These are phyloP conservation scores for Drosophila mimica DNA, from an alignment of 2,888 invertebrate genomes.

Conservation along the genomic window DNA sequence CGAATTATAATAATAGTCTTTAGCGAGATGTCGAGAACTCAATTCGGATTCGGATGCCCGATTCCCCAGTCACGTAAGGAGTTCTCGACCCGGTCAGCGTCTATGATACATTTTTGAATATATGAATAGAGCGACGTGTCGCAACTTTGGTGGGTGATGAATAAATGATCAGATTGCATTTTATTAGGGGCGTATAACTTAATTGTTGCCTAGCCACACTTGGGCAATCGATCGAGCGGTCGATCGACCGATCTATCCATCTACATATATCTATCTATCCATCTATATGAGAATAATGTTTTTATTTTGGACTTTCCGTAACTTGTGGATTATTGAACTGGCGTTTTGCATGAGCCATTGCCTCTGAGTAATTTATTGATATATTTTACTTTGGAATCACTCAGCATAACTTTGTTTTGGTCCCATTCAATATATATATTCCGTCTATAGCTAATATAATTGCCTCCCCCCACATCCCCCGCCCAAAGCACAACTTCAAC, in stretches of 20 bases:
- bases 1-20: conserved; percentile 28
- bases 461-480: background rate
- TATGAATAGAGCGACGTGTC: conserved; percentile 81
- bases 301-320: conserved; percentile 47
- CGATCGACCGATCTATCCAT: conserved; percentile 4
- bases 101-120: conserved; percentile 84
- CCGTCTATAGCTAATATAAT: conserved; percentile 65
- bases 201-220: conserved; percentile 41
- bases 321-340: conserved; percentile 60
- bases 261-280: conserved; percentile 12
- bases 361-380: conserved; percentile 82
- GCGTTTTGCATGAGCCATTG: conserved; percentile 64
- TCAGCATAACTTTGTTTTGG: conserved; percentile 76
- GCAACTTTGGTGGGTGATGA: conserved; percentile 73
- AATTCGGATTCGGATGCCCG: background rate
- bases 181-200: conserved; percentile 80
- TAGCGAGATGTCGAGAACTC: conserved; percentile 14
- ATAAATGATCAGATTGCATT: conserved; percentile 82
- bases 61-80: conserved; percentile 67
- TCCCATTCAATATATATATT: conserved; percentile 61
- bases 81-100: conserved; percentile 57
- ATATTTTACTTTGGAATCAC: conserved; percentile 80
- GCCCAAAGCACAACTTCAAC: background rate
- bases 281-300: conserved; percentile 34
- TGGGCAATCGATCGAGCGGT: conserved; percentile 18